Conservation (phyloP, 2,888 invertebrate genomes). For the Parascotia fuliginaria region DNA sequence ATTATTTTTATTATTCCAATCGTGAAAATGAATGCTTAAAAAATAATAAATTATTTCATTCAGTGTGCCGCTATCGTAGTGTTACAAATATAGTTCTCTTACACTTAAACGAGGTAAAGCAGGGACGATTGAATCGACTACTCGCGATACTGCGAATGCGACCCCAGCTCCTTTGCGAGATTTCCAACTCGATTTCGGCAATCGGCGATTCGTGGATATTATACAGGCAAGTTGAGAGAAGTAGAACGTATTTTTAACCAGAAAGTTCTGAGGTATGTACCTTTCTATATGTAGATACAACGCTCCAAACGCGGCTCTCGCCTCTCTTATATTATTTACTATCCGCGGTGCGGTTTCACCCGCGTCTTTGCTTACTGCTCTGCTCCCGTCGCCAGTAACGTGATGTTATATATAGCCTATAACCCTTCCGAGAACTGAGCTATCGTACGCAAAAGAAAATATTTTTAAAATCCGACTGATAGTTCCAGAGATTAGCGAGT, state of each 20-base stretch:
- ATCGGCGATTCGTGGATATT: constrained; percentile 41
- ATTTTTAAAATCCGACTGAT: too few relatives aligned
- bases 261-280: constrained; percentile 11
- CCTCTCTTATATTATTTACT: too few relatives aligned
- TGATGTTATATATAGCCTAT: too few relatives aligned
- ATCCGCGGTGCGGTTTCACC: too few relatives aligned
- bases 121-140: constrained; percentile 73
- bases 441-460: too few relatives aligned
- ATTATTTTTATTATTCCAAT: too few relatives aligned
- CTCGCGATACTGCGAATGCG: constrained; percentile 58
- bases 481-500: too few relatives aligned
- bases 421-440: too few relatives aligned
- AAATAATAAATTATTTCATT: constrained; percentile 24
- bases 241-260: constrained; percentile 40
- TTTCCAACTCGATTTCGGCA: constrained; percentile 55
- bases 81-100: constrained; percentile 72
- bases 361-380: too few relatives aligned
- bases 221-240: constrained; percentile 33
- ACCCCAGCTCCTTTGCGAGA: constrained; percentile 48
- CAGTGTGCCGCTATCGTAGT: constrained; percentile 55
- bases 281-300: constrained; percentile 8
- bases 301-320: too few relatives aligned
- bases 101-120: constrained; percentile 58
- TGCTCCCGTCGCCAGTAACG: too few relatives aligned
- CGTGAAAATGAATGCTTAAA: too few relatives aligned